Evolutionary conservation across 2,888 invertebrate genomes (phyloP).

Genomic region (Baccha elongata): DNA sequence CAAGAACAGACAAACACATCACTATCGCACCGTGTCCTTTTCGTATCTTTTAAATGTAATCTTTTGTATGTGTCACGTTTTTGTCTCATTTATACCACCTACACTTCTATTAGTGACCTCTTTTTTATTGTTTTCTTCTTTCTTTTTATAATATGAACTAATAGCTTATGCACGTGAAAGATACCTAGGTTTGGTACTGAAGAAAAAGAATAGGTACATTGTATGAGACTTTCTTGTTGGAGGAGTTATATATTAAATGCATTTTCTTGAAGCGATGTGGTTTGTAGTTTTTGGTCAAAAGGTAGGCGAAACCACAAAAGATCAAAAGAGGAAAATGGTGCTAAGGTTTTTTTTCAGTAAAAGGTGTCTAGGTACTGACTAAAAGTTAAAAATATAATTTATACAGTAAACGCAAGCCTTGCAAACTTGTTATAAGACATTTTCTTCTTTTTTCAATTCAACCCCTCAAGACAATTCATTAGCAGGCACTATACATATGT

Average conservation of each 20-base stretch:
- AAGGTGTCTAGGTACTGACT: too few species aligned
- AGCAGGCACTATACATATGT: too few species aligned
- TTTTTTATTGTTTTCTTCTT: not conserved
- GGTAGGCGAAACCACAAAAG: too few species aligned
- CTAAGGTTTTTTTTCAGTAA: too few species aligned
- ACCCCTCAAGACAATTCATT: too few species aligned
- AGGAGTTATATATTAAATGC: not conserved
- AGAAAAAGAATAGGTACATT: not conserved
- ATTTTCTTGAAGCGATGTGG: not conserved
- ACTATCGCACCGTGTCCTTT: slow-evolving; percentile 15
- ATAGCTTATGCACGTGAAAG: slow-evolving; percentile 23
- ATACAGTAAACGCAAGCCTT: too few species aligned
- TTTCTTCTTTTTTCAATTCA: too few species aligned
- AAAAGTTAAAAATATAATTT: too few species aligned
- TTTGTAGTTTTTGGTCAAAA: too few species aligned
- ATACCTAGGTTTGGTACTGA: too few species aligned
- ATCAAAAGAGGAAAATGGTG: too few species aligned
- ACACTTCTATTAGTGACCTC: slow-evolving; percentile 30
- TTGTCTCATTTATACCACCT: slow-evolving; percentile 6
- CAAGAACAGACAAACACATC: not conserved
- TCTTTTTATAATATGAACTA: slow-evolving; percentile 27
- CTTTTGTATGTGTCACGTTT: slow-evolving; percentile 34
- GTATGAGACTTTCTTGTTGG: not conserved
- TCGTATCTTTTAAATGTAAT: slow-evolving; percentile 26
- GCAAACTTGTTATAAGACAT: too few species aligned